Percentiles rank a stretch among this genome's conserved stretches.
These are phyloP conservation scores for Leucophenga maculata DNA, from an alignment of 2,888 invertebrate genomes.

Conservation along the genomic window DNA sequence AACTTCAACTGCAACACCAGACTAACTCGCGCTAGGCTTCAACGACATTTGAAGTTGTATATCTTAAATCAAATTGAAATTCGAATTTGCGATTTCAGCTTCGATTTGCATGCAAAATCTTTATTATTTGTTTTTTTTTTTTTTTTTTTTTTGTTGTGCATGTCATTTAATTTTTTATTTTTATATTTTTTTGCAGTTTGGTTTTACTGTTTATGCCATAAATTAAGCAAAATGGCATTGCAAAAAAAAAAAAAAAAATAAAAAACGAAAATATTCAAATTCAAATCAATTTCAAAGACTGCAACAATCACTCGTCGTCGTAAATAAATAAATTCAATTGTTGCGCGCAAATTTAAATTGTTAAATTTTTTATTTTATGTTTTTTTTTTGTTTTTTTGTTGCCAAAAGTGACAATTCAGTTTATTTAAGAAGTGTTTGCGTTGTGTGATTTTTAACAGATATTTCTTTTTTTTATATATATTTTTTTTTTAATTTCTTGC, in stretches of 20 bases:
- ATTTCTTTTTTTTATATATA: background rate
- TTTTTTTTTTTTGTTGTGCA: constrained; percentile 18
- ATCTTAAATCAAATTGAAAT: constrained; percentile 64
- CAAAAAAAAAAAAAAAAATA: constrained; percentile 38
- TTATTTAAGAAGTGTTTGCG: constrained; percentile 1
- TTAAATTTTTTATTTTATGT: background rate
- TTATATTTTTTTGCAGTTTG: constrained; percentile 25
- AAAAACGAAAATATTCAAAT: constrained; percentile 3
- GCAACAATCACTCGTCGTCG: constrained; percentile 18
- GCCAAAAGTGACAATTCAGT: constrained; percentile 10
- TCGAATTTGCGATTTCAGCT: constrained; percentile 56
- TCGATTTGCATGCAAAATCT: constrained; percentile 64
- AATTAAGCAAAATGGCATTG: constrained; percentile 43
- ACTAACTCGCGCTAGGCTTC: background rate
- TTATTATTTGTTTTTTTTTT: no score
- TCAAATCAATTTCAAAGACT: background rate
- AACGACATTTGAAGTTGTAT: constrained; percentile 40
- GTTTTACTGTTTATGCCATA: constrained; percentile 60
- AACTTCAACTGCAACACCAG: constrained; percentile 47
- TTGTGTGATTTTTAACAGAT: constrained; percentile 4
- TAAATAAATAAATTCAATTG: constrained; percentile 66
- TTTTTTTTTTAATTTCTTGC: background rate
- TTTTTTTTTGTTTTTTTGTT: background rate
- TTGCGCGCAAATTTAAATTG: constrained; percentile 40
- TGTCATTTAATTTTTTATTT: background rate